Percentiles rank a stretch among this genome's conserved stretches.
Conservation (phyloP, 2,888 invertebrate genomes). For the Tetragnatha montana region DNA sequence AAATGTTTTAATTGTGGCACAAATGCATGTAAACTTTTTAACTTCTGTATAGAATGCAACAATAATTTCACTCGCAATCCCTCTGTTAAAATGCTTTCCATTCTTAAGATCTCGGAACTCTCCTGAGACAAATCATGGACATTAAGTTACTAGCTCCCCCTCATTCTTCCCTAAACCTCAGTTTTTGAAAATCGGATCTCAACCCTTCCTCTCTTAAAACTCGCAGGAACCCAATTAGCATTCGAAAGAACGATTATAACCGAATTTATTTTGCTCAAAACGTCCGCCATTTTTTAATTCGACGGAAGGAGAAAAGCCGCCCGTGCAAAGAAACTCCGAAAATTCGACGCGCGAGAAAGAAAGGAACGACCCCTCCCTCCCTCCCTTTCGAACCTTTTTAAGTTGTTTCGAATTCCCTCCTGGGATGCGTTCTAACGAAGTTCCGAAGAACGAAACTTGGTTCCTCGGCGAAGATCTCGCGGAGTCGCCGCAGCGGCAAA, state of each 20-base stretch:
- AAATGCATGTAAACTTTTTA: too few species aligned
- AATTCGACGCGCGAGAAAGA: conserved; percentile 14
- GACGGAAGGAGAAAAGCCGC: conserved; percentile 32
- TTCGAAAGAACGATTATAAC: conserved; percentile 51
- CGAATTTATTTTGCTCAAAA: conserved; percentile 58
- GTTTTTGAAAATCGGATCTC: neutral
- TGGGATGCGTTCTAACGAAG: conserved; percentile 51
- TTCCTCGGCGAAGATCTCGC: neutral
- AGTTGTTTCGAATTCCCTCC: conserved; percentile 49
- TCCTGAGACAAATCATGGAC: neutral
- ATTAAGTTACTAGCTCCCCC: neutral
- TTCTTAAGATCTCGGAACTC: neutral
- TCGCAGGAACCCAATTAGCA: conserved; percentile 40
- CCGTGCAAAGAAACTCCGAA: conserved; percentile 26
- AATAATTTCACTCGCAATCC: neutral
- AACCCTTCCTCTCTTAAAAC: neutral
- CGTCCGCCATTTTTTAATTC: conserved; percentile 55
- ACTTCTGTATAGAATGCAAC: too few species aligned
- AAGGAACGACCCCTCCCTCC: neutral
- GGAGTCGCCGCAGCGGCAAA: neutral
- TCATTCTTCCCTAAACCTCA: neutral
- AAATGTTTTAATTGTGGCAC: too few species aligned
- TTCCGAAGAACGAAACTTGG: conserved; percentile 43
- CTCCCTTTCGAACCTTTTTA: conserved; percentile 6
- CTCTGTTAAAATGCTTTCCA: neutral